Conservation (phyloP, 1,140 invertebrate species). For the Drosophila nikananu region DNA sequence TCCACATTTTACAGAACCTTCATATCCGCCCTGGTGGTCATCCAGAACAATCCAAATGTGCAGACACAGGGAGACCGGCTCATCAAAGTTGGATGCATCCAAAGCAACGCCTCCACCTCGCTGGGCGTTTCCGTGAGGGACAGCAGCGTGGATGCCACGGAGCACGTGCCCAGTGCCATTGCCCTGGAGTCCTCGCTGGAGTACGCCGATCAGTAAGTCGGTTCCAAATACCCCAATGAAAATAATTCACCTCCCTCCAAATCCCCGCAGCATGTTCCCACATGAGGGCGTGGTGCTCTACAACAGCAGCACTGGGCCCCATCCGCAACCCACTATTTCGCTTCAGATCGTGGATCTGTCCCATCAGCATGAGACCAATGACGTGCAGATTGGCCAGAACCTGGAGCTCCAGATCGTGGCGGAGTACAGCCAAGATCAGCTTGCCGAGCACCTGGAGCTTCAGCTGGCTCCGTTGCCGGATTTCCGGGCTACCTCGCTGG, state of each 20-base stretch:
- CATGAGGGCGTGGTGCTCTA: slow-evolving; percentile 67
- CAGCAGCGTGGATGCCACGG: slow-evolving; percentile 46
- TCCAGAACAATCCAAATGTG: slow-evolving; percentile 89
- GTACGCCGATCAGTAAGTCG: slow-evolving; percentile 68
- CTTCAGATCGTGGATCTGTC: slow-evolving; percentile 77
- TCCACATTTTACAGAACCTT: slow-evolving; percentile 85
- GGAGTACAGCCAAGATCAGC: slow-evolving; percentile 62
- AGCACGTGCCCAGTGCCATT: slow-evolving; percentile 72
- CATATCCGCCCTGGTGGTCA: slow-evolving; percentile 87
- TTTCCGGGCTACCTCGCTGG: slow-evolving; percentile 74
- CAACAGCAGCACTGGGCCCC: slow-evolving; percentile 57
- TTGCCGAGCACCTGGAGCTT: slow-evolving; percentile 47
- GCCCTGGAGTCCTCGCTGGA: slow-evolving; percentile 77
- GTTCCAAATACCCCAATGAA: too few relatives aligned
- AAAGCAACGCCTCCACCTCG: slow-evolving; percentile 71
- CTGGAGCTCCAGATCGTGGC: slow-evolving; percentile 78
- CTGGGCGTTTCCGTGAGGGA: slow-evolving; percentile 33
- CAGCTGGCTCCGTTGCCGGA: slow-evolving; percentile 72
- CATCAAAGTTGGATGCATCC: slow-evolving; percentile 88
- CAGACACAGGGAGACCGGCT: slow-evolving; percentile 89
- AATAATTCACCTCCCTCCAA: background rate
- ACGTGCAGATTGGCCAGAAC: slow-evolving; percentile 81
- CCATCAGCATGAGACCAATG: slow-evolving; percentile 78
- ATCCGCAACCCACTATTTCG: slow-evolving; percentile 67
- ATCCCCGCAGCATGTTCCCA: slow-evolving; percentile 48